Percentiles rank a stretch among this genome's conserved stretches.
Evolutionary conservation across 2,113 vertebrate species (phyloP).

Genomic region (Amblyopsis rosae): DNA sequence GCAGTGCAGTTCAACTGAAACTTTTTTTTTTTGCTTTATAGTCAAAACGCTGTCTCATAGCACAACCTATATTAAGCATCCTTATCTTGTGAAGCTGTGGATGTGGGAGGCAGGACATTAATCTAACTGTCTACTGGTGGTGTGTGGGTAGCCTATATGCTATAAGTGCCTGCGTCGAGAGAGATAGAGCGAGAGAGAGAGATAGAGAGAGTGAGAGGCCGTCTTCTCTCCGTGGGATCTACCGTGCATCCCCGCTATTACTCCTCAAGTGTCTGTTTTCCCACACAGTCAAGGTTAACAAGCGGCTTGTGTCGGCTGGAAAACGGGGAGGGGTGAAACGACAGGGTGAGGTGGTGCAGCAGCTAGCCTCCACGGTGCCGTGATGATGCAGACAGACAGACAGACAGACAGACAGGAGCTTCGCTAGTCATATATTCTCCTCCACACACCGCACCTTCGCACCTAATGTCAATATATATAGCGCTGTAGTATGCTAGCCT

Average conservation of each 20-base stretch:
- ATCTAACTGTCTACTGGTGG: no score
- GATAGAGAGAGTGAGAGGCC: constrained; percentile 9
- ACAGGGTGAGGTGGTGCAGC: constrained; percentile 51
- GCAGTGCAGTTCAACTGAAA: constrained; percentile 47
- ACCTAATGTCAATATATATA: constrained; percentile 1
- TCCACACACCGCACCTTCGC: constrained; percentile 31
- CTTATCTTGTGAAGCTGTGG: no score
- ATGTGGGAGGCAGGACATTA: no score
- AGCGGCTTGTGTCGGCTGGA: constrained; percentile 63
- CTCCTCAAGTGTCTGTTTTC: constrained; percentile 73
- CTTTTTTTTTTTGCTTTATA: constrained; percentile 37
- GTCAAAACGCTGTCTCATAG: no score
- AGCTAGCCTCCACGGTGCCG: constrained; percentile 41
- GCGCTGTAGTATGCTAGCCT: not conserved
- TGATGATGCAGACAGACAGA: constrained; percentile 54
- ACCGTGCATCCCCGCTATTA: constrained; percentile 40
- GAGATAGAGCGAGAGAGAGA: not conserved
- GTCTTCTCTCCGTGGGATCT: constrained; percentile 18
- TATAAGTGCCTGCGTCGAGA: not conserved
- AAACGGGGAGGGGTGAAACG: constrained; percentile 40
- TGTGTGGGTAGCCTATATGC: no score
- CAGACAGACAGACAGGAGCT: constrained; percentile 24
- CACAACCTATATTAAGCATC: no score
- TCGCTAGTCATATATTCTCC: constrained; percentile 40
- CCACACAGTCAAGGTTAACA: constrained; percentile 78